A percentile compares a stretch with the other conserved stretches of the same genome.
These are phyloP conservation scores for Rhinichthys klamathensis DNA, from an alignment of 2,113 vertebrate species.

Conservation along the genomic window DNA sequence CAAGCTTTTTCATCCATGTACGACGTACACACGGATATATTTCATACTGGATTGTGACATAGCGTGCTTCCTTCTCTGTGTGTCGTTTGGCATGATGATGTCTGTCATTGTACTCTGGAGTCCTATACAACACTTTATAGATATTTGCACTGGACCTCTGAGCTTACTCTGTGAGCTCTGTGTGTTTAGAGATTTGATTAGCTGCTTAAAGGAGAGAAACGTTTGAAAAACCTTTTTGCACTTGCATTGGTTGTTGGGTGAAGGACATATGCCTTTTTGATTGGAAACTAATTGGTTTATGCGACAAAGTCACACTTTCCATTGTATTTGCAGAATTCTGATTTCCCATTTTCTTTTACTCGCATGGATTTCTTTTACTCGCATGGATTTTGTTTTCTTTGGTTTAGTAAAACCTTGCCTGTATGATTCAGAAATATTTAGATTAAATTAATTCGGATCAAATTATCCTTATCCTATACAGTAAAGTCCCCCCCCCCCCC, in stretches of 20 bases:
- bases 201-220: neutral
- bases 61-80: constrained; percentile 75
- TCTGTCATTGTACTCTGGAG: constrained; percentile 72
- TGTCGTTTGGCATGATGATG: constrained; percentile 73
- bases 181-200: neutral
- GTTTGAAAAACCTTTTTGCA: constrained; percentile 27
- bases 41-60: constrained; percentile 74
- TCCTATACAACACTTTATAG: constrained; percentile 75
- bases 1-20: neutral
- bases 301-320: constrained; percentile 11
- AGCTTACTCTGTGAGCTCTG: constrained; percentile 40
- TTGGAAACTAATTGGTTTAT: neutral
- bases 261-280: constrained; percentile 32
- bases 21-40: constrained; percentile 12
- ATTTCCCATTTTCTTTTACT: neutral
- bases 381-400: neutral
- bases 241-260: constrained; percentile 32
- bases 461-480: no score
- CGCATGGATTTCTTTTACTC: neutral
- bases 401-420: neutral
- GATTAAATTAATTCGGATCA: neutral
- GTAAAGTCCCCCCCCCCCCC: no score
- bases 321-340: constrained; percentile 20
- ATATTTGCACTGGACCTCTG: constrained; percentile 77
- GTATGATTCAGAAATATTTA: neutral